Evolutionary conservation across 64 coral and sea anemone genomes (phyloP).

Genomic region (Montipora foliosa): DNA sequence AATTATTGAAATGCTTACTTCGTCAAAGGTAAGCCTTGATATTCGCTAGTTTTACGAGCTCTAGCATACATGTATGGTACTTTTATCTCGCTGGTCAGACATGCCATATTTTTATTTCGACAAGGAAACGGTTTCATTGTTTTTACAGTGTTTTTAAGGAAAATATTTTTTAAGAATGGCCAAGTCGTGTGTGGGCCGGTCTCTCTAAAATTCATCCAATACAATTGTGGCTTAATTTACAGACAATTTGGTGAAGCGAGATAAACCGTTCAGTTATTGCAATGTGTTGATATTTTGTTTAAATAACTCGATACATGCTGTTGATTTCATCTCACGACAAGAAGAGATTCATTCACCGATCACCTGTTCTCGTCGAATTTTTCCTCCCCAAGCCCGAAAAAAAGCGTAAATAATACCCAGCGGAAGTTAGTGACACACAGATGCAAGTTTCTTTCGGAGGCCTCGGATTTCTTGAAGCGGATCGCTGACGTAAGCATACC

Average conservation of each 20-base stretch:
- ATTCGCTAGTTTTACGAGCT: background rate
- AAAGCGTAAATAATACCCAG: background rate
- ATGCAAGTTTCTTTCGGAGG: constrained; percentile 15
- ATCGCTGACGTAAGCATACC: constrained; percentile 43
- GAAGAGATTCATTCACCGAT: background rate
- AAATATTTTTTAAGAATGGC: background rate
- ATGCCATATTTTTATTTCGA: background rate
- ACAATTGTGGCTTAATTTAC: constrained; percentile 22
- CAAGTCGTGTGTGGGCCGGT: background rate
- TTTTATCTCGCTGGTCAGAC: background rate
- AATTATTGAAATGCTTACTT: constrained; percentile 7
- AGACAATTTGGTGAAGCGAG: constrained; percentile 23
- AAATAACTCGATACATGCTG: constrained; percentile 51
- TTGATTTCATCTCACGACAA: constrained; percentile 2
- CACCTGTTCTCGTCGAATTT: background rate
- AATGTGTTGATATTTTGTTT: constrained; percentile 65
- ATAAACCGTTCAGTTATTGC: constrained; percentile 35
- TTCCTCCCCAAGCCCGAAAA: background rate
- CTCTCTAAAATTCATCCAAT: background rate
- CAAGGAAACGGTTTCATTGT: background rate
- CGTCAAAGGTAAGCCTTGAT: constrained; percentile 30
- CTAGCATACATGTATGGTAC: background rate
- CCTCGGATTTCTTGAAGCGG: background rate
- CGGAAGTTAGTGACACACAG: background rate
- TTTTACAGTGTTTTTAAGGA: background rate